These are phyloP conservation scores for Automeris io DNA, from an alignment of 2,888 invertebrate genomes.

Conservation along the genomic window DNA sequence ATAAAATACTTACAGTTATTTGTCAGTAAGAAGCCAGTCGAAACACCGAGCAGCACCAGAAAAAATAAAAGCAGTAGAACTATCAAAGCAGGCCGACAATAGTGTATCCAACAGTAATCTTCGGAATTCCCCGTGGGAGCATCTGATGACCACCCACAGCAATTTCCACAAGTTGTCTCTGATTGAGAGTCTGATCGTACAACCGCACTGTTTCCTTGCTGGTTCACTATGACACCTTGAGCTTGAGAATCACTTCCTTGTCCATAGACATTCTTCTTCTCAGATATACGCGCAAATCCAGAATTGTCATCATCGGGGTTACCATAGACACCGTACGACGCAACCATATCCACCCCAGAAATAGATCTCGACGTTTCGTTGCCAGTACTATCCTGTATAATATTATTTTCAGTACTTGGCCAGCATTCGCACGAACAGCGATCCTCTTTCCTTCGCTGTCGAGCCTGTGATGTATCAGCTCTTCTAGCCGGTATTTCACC, in stretches of 20 bases:
- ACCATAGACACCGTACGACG: slow-evolving; percentile 73
- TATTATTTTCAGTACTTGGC: slow-evolving; percentile 66
- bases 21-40: slow-evolving; percentile 76
- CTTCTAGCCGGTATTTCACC: slow-evolving; percentile 51
- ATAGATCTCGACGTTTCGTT: slow-evolving; percentile 63
- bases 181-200: slow-evolving; percentile 44
- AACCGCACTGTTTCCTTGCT: slow-evolving; percentile 71
- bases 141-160: slow-evolving; percentile 50
- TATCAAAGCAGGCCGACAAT: slow-evolving; percentile 74
- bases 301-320: slow-evolving; percentile 70
- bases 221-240: slow-evolving; percentile 72
- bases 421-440: slow-evolving; percentile 73
- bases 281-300: slow-evolving; percentile 62
- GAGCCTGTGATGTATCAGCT: slow-evolving; percentile 49
- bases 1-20: slow-evolving; percentile 73
- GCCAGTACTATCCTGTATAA: slow-evolving; percentile 49
- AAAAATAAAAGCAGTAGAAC: slow-evolving; percentile 72
- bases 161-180: slow-evolving; percentile 48
- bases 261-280: slow-evolving; percentile 57
- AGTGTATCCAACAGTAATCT: slow-evolving; percentile 73
- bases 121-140: slow-evolving; percentile 62
- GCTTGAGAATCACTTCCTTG: slow-evolving; percentile 64
- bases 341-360: slow-evolving; percentile 72
- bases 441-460: slow-evolving; percentile 67
- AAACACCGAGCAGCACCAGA: slow-evolving; percentile 73